Conservation (phyloP, 2,888 invertebrate species). For the Lagria hirta region DNA sequence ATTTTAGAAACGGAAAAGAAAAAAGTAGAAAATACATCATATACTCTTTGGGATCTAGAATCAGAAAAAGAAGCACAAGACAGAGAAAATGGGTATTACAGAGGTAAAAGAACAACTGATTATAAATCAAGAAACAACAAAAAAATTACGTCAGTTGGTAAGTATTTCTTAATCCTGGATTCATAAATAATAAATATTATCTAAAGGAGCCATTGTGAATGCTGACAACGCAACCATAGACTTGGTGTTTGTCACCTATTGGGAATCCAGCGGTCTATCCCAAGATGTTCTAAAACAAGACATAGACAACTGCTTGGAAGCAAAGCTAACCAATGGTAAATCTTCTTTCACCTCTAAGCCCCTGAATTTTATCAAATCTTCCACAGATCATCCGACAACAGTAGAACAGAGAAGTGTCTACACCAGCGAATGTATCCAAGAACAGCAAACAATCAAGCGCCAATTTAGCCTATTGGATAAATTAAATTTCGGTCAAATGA, state of each 20-base stretch:
- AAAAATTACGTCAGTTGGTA: constrained; percentile 52
- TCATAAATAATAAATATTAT: constrained; percentile 1
- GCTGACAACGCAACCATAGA: constrained; percentile 54
- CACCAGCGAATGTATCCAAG: constrained; percentile 53
- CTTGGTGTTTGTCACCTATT: constrained; percentile 72
- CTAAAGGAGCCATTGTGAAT: constrained; percentile 46
- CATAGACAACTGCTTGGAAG: constrained; percentile 64
- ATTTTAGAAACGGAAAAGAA: constrained; percentile 45
- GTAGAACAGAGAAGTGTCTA: constrained; percentile 43
- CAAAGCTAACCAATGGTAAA: constrained; percentile 48
- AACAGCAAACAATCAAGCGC: constrained; percentile 50
- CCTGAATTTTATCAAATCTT: no score
- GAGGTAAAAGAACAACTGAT: constrained; percentile 41
- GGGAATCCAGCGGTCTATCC: constrained; percentile 63
- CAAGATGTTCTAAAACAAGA: constrained; percentile 61
- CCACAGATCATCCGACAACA: constrained; percentile 37
- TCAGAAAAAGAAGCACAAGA: constrained; percentile 59
- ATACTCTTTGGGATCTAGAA: constrained; percentile 59
- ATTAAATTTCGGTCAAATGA: constrained; percentile 65
- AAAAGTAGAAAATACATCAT: constrained; percentile 40
- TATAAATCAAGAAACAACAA: constrained; percentile 35
- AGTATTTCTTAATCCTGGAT: constrained; percentile 22
- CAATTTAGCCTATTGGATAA: constrained; percentile 52
- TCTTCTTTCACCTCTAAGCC: constrained; percentile 17
- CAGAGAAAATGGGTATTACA: constrained; percentile 48